These are phyloP conservation scores for Spicauda simplicius DNA, from an alignment of 2,888 invertebrate genomes.

Conservation along the genomic window DNA sequence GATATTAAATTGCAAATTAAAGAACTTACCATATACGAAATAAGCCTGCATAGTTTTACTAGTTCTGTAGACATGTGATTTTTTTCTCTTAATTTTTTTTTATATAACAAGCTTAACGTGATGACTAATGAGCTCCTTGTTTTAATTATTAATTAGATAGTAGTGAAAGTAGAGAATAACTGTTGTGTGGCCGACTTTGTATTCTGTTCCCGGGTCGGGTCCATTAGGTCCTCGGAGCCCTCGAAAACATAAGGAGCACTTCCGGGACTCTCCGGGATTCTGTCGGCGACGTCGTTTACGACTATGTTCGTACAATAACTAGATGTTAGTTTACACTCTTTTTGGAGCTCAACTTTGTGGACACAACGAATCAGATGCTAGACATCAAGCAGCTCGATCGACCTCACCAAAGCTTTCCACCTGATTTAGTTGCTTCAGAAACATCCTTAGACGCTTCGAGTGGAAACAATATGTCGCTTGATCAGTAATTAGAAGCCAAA, in stretches of 20 bases:
- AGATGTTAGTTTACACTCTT: slow-evolving; percentile 38
- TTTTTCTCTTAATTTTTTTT: neutral
- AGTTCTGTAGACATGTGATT: neutral
- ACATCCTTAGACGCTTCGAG: slow-evolving; percentile 33
- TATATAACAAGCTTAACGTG: neutral
- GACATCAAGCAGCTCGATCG: slow-evolving; percentile 32
- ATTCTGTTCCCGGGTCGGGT: slow-evolving; percentile 34
- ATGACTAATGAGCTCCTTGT: slow-evolving; percentile 32
- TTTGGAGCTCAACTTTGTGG: slow-evolving; percentile 38
- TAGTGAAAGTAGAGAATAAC: slow-evolving; percentile 13
- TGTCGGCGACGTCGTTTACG: slow-evolving; percentile 37
- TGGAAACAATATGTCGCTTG: slow-evolving; percentile 26
- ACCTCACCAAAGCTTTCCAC: slow-evolving; percentile 28
- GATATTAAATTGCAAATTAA: neutral
- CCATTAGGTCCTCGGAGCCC: slow-evolving; percentile 33
- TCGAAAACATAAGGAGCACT: slow-evolving; percentile 31
- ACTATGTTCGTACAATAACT: slow-evolving; percentile 38
- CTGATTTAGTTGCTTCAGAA: slow-evolving; percentile 24
- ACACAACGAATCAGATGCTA: slow-evolving; percentile 34
- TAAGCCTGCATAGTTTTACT: neutral
- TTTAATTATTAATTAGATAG: neutral
- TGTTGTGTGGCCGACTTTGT: slow-evolving; percentile 25
- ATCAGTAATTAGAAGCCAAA: slow-evolving; percentile 24
- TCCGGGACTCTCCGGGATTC: slow-evolving; percentile 31
- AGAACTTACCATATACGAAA: neutral